Evolutionary conservation across 2,888 invertebrate genomes (phyloP), one percentile per base, ranked within the genome.

Genomic region (Phlogophora meticulosa): DNA sequence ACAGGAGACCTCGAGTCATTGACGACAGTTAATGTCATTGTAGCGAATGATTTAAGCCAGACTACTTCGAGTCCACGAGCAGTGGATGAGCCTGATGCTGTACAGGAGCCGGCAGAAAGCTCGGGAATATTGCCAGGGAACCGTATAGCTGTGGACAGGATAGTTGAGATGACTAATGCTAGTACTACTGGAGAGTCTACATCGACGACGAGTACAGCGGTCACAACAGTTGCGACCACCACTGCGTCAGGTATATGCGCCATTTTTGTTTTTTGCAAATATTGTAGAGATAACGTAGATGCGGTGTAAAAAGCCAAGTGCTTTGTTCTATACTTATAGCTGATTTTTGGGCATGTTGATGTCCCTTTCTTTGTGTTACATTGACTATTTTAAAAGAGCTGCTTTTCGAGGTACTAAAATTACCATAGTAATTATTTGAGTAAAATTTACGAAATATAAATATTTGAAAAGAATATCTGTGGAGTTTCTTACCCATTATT

Each of bases 21-120:
- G 58, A 95, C 96, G 0, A 96, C 95, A 0, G 96, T 96, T 0
- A 95, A 95, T 58, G 95, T 95, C 0, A 95, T 95, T 0, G 95
- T 95, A 0, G 95, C 95, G 0, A 95, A 94, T 69, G 95, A 95
- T 58, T 68, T 93, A 62, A 87, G 87, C 17, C 92, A 92, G 59
- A 73, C 90, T 0, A 84, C 87, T 0, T 83, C 87, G 0, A 92
- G 92, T 51, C 93, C 93, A 10, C 90, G 86, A 42, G 78, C 87
- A 0, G 86, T 88, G 0, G 93, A 93, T 2, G 93, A 93, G 2
- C 66, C 85, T 0, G 91, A 92, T 13, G 78, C 78, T 11, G 81
- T 69, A 0, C 82, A 84, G 20, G 90, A 90, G 11, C 81, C 86
- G 2, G 85, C 85, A 0, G 93, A 92, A 56, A 90, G 87, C 49